Evolutionary conservation across 23 tunicate species (phyloP), one percentile per base, ranked within the genome.

Genomic region (Ascidia mentula): DNA sequence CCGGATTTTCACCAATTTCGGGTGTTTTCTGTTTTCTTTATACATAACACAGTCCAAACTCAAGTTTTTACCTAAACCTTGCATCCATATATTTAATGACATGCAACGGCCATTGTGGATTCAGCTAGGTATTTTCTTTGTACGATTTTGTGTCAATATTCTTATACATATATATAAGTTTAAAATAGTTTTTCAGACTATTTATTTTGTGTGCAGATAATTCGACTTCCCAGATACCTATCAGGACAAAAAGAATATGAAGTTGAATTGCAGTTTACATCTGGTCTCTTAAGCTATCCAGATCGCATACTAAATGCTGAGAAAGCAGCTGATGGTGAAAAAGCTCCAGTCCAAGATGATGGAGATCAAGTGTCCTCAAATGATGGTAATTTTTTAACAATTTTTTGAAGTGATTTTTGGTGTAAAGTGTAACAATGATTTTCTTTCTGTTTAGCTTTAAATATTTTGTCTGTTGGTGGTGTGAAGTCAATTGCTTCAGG

Each of bases 201-300:
- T 42, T 42, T 42, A 9, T 42, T 12, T 40, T 76, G 39, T 31
- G 82, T 80, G 34, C 84, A 95, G 91, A 82, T 95, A 37, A 34
- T 73, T 38, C 84, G 95, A 0, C 86, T 95, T 0, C 98, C 98
- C 0, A 77, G 98, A 36, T 95, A 89, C 74, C 73, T 95, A 40
- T 85, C 98, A 18, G 98, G 98, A 7, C 98, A 95, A 75, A 95
- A 95, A 77, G 98, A 95, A 72, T 89, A 95, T 59, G 98, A 95
- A 79, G 98, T 95, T 18, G 98, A 95, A 71, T 46, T 95, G 79
- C 98, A 95, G 60, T 95, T 95, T 74, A 82, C 86, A 8, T 89
- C 98, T 7, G 95, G 86, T 4, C 37, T 95, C 34, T 77, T 95
- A 37, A 89, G 91, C 69, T 89, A 72, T 77, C 98, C 98, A 0